A percentile compares a stretch with the other conserved stretches of the same genome.
These are phyloP conservation scores for Gryon sp. DNA, from an alignment of 1,140 invertebrate species.

Conservation along the genomic window DNA sequence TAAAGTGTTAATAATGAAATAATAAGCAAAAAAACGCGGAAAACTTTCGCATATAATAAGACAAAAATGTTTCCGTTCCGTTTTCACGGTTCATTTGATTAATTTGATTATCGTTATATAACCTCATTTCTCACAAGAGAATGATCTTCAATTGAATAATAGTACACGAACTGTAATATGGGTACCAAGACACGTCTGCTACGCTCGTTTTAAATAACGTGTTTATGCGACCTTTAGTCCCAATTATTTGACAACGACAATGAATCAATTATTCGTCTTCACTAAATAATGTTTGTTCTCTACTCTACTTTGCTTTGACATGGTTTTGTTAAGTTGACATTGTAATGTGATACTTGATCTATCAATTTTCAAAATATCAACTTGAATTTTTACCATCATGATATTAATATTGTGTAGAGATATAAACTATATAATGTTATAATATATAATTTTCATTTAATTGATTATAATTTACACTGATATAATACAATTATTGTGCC, in stretches of 20 bases:
- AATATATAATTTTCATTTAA: no score
- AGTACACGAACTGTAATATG: constrained; percentile 49
- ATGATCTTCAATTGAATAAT: constrained; percentile 58
- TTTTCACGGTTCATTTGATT: constrained; percentile 30
- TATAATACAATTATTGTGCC: no score
- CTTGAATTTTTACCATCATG: no score
- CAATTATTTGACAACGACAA: constrained; percentile 52
- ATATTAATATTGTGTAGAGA: no score
- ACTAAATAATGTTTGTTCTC: constrained; percentile 45
- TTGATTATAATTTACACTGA: no score
- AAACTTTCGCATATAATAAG: background rate
- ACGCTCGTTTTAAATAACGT: constrained; percentile 47
- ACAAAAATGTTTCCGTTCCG: constrained; percentile 12
- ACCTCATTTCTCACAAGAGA: constrained; percentile 49
- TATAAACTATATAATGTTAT: no score
- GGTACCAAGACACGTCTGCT: constrained; percentile 46
- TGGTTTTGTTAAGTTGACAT: no score
- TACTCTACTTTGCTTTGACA: constrained; percentile 39
- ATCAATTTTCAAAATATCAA: no score
- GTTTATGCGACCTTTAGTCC: constrained; percentile 46
- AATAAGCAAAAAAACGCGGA: background rate
- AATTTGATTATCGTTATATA: constrained; percentile 39
- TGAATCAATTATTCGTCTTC: constrained; percentile 43
- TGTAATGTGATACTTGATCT: no score
- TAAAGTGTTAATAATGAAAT: background rate